A percentile compares a stretch with the other conserved stretches of the same genome.
Conservation (phyloP, 2,888 invertebrate genomes). For the Euspilapteryx auroguttella region DNA sequence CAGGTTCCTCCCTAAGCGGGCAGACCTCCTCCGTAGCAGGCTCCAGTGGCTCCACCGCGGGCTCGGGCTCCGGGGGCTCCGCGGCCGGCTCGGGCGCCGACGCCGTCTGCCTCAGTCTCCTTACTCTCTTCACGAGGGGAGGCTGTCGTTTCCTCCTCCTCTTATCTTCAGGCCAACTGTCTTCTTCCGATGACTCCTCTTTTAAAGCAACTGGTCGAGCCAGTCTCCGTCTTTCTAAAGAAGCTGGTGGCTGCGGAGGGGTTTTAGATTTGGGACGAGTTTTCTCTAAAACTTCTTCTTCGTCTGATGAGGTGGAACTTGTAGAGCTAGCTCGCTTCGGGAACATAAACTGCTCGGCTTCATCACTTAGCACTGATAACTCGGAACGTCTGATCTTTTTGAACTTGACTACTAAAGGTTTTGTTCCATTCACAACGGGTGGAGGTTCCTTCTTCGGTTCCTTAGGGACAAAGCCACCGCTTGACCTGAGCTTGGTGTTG, state of each 20-base stretch:
- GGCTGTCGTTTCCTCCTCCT: constrained; percentile 24
- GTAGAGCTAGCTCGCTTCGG: constrained; percentile 66
- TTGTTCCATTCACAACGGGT: constrained; percentile 56
- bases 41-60: constrained; percentile 8
- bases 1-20: constrained; percentile 27
- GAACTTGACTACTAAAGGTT: constrained; percentile 72
- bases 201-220: constrained; percentile 42
- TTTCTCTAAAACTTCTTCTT: constrained; percentile 17
- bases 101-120: constrained; percentile 4
- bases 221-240: constrained; percentile 26
- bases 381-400: constrained; percentile 74
- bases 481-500: constrained; percentile 68
- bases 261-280: constrained; percentile 40
- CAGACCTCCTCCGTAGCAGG: constrained; percentile 14
- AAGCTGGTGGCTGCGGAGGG: constrained; percentile 20
- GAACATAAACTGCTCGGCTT: constrained; percentile 87
- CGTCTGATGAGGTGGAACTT: constrained; percentile 54
- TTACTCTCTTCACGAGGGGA: constrained; percentile 17
- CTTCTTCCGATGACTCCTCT: constrained; percentile 50
- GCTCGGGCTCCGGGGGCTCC: constrained; percentile 9
- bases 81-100: constrained; percentile 2
- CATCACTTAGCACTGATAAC: constrained; percentile 75
- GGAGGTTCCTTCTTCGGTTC: constrained; percentile 30
- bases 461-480: constrained; percentile 37
- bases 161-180: constrained; percentile 37